These are phyloP conservation scores for Tricholaema leucomelas DNA, from an alignment of 2,113 vertebrate genomes.

Conservation along the genomic window DNA sequence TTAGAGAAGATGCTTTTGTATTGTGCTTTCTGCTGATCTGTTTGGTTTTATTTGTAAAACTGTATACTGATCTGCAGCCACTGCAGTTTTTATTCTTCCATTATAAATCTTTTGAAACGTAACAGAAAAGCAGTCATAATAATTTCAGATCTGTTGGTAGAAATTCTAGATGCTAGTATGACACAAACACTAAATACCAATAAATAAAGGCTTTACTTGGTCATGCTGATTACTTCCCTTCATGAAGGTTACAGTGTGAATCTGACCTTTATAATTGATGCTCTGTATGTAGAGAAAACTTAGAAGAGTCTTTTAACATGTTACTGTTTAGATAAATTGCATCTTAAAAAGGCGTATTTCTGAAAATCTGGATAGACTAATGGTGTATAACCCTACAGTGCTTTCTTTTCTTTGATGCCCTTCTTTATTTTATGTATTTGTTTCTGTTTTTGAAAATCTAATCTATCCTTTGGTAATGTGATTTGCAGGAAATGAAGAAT, in stretches of 20 bases:
- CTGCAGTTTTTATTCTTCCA: not conserved
- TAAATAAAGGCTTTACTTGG: not conserved
- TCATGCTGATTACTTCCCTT: not conserved
- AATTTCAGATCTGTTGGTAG: not conserved
- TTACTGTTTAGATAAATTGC: not conserved
- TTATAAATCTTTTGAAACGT: not conserved
- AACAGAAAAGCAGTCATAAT: not conserved
- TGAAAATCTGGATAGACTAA: not conserved
- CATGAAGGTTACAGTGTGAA: not conserved
- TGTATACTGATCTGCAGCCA: not conserved
- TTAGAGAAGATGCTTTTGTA: not conserved
- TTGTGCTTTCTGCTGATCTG: not conserved
- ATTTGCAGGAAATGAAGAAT: conserved; percentile 14
- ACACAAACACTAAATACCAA: not conserved
- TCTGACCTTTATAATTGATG: not conserved
- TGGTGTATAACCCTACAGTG: not conserved
- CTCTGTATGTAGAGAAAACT: not conserved
- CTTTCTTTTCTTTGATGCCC: not conserved
- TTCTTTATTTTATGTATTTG: not conserved
- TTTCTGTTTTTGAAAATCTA: conserved; percentile 4
- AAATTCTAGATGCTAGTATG: not conserved
- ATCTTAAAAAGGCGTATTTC: not conserved
- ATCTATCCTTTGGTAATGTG: conserved; percentile 3
- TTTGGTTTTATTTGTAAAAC: not conserved
- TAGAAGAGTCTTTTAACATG: not conserved